Conservation (phyloP, 2,888 invertebrate species). For the Lysandra coridon region DNA sequence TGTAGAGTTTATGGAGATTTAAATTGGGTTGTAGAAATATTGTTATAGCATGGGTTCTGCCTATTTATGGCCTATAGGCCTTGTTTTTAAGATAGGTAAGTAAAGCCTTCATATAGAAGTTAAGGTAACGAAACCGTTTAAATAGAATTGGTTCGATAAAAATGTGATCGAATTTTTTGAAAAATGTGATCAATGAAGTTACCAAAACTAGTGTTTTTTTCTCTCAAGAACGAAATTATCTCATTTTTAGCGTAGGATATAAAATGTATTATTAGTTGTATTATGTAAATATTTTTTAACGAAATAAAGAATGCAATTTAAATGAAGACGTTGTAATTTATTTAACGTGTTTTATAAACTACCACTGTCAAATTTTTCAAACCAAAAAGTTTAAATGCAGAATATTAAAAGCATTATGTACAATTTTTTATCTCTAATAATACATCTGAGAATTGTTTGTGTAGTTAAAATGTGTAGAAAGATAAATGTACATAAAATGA, state of each 20-base stretch:
- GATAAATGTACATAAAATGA: too few species aligned
- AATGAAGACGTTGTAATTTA: neutral
- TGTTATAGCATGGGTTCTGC: too few species aligned
- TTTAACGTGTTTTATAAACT: neutral
- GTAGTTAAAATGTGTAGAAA: too few species aligned
- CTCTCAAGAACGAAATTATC: conserved; percentile 43
- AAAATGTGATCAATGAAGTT: conserved; percentile 48
- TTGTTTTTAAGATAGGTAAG: too few species aligned
- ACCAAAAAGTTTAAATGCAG: too few species aligned
- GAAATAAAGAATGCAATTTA: conserved; percentile 32
- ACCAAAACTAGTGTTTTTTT: conserved; percentile 60
- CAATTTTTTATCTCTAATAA: too few species aligned
- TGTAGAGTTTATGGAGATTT: too few species aligned
- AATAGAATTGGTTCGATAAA: neutral
- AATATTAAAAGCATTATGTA: too few species aligned
- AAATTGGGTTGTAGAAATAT: too few species aligned
- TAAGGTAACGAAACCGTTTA: neutral
- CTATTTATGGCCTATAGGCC: too few species aligned
- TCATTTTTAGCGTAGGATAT: conserved; percentile 35
- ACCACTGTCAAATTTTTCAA: neutral
- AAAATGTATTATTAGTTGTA: conserved; percentile 37
- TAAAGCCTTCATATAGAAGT: too few species aligned
- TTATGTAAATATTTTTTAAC: conserved; percentile 30
- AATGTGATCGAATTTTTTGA: neutral
- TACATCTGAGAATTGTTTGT: too few species aligned